phyloP scores from a whole-genome alignment of 92 coral and sea anemone genomes.

The Siderastrea radians region DNA sequence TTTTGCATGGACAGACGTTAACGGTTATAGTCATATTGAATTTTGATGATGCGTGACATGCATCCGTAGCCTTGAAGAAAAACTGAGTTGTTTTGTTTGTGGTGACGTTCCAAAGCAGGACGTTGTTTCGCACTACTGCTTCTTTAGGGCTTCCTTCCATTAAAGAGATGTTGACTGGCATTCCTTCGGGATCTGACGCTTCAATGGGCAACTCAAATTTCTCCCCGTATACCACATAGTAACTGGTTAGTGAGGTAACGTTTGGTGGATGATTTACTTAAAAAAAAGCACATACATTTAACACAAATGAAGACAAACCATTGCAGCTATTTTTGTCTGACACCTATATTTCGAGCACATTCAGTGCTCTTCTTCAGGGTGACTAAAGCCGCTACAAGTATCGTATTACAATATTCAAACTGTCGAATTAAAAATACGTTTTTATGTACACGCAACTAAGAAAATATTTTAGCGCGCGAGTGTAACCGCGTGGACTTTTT shows the following conservation, averaged over 20 bases:
- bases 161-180: slow-evolving; percentile 43
- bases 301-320: no score
- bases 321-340: no score
- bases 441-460: no score
- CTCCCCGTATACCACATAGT: slow-evolving; percentile 43
- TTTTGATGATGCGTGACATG: background rate
- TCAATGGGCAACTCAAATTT: slow-evolving; percentile 32
- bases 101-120: slow-evolving; percentile 44
- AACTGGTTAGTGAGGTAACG: slow-evolving; percentile 16
- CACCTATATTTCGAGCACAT: no score
- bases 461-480: no score
- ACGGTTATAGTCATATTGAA: background rate
- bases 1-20: background rate
- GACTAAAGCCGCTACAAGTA: no score
- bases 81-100: slow-evolving; percentile 29
- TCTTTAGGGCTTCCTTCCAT: slow-evolving; percentile 15
- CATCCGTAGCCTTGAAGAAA: slow-evolving; percentile 19
- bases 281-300: no score
- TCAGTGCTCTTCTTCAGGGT: no score
- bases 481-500: no score
- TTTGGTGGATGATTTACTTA: slow-evolving; percentile 56
- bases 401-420: no score
- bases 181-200: slow-evolving; percentile 63
- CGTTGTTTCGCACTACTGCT: slow-evolving; percentile 32
- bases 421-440: no score